Evolutionary conservation across 2,888 invertebrate genomes (phyloP), one percentile per base, ranked within the genome.

Genomic region (Lochmaea capreae): DNA sequence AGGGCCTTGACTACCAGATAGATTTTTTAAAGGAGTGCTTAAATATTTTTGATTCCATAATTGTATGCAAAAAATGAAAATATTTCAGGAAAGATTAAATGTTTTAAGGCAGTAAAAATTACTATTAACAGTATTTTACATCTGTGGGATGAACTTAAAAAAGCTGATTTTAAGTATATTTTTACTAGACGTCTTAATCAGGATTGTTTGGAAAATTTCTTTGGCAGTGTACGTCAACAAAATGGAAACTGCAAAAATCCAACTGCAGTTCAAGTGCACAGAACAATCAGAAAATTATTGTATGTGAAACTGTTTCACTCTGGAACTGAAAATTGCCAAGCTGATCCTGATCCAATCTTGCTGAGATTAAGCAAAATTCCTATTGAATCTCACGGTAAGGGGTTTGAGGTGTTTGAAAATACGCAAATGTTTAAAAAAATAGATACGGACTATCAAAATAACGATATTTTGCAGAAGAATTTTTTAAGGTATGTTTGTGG

Each of bases 151-250:
- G 43, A 75, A 43, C 49, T 65, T 8, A 59, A 79, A 46, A 63
- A 74, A 59, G 57, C 2, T 5, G 26, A 61, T 33, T 78, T 77
- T 59, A 59, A 73, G 65, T 79, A 72, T 73, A 22, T 81, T n/a
- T 72, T 71, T 54, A 80, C 80, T 9, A 73, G 80, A 46, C 49
- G 77, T 49, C 26, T 81, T 12, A 78, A 78, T 68, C 78, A 77
- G 69, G 80, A 79, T 67, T 70, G 75, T 12, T 18, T 81, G n/a
- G 80, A 81, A 71, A 81, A 78, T 67, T 77, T 75, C 70, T 81
- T 81, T 77, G 79, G 78, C 0, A 59, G 66, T 39, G 67, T 79
- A 22, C 59, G 79, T 33, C 77, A 77, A 72, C 75, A 79, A 69
- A 67, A 72, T 43, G 79, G 78, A 22, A 79, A 79, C 77, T 79